Evolutionary conservation across 2,888 invertebrate genomes (phyloP).

Genomic region (Diabrotica balteata): DNA sequence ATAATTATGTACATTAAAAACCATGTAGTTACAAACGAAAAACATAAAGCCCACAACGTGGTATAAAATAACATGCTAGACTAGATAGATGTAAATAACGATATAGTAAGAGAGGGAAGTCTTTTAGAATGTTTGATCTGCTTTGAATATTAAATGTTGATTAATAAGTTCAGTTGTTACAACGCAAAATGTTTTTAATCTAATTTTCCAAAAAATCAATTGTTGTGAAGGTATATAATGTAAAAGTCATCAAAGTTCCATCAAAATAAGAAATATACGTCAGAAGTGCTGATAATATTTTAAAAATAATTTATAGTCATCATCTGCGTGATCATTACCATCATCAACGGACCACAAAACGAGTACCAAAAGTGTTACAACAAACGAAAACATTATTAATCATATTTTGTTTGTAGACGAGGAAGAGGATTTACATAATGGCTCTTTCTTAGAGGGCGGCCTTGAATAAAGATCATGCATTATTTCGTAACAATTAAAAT

Average conservation of each 20-base stretch:
- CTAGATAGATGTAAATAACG: no score
- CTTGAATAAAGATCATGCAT: constrained; percentile 31
- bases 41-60: no score
- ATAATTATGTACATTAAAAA: no score
- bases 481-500: constrained; percentile 22
- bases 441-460: constrained; percentile 29
- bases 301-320: constrained; percentile 24
- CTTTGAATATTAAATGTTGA: no score
- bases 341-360: constrained; percentile 22
- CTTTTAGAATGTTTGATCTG: no score
- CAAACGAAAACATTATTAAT: constrained; percentile 32
- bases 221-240: no score
- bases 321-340: constrained; percentile 25
- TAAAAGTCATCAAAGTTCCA: neutral
- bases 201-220: no score
- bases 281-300: constrained; percentile 12
- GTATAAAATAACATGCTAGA: no score
- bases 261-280: constrained; percentile 2
- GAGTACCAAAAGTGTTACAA: constrained; percentile 27
- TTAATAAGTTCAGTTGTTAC: no score
- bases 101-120: no score
- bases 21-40: no score
- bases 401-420: constrained; percentile 30
- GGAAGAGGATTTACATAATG: constrained; percentile 36
- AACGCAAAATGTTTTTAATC: no score